Evolutionary conservation across 1,140 invertebrate genomes (phyloP).

Genomic region (Phocides pigmalion): DNA sequence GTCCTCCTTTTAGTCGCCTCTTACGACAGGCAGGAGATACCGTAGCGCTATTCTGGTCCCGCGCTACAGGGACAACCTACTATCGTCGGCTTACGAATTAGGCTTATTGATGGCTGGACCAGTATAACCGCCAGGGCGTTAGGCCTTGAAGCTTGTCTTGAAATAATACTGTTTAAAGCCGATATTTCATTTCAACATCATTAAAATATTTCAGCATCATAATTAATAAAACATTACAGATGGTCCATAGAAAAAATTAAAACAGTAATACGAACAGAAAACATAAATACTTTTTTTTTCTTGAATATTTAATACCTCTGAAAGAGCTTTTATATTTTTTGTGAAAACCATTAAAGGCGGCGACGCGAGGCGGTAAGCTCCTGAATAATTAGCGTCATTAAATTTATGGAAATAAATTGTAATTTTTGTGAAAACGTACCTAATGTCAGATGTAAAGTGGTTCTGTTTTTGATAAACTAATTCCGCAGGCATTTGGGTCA

Average conservation of each 20-base stretch:
- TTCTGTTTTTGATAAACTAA: not conserved
- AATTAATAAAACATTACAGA: slow-evolving; percentile 2
- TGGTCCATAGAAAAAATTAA: slow-evolving; percentile 3
- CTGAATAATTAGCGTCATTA: slow-evolving; percentile 34
- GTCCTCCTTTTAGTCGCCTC: no score
- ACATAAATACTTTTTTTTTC: slow-evolving; percentile 28
- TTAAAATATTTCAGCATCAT: not conserved
- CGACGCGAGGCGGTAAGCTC: slow-evolving; percentile 24
- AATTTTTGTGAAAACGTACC: slow-evolving; percentile 20
- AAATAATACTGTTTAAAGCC: no score
- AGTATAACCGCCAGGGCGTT: no score
- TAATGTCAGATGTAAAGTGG: slow-evolving; percentile 9
- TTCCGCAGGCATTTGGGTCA: not conserved
- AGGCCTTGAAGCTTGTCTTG: no score
- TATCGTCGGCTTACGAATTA: no score
- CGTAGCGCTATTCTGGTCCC: no score
- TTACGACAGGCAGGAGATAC: no score
- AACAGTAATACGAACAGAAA: not conserved
- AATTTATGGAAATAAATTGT: slow-evolving; percentile 34
- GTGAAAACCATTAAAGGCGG: slow-evolving; percentile 24
- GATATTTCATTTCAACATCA: no score
- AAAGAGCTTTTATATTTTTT: slow-evolving; percentile 34
- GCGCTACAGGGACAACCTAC: no score
- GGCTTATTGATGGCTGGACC: no score
- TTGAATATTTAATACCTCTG: slow-evolving; percentile 23